A percentile compares a stretch with the other conserved stretches of the same genome.
Conservation (phyloP, 2,113 vertebrate species). For the Hemibagrus wyckioides region DNA sequence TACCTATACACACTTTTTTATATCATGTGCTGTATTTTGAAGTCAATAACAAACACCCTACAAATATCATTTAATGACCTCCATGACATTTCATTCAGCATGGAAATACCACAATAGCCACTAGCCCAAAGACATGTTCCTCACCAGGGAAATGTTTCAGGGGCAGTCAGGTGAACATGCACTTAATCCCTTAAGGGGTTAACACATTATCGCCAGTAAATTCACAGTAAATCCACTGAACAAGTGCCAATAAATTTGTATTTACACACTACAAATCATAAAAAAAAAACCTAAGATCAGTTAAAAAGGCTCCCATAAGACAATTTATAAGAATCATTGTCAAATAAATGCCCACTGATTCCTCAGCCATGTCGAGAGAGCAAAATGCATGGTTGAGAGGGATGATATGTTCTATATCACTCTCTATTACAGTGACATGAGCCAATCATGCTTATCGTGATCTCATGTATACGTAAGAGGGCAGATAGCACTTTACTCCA, state of each 20-base stretch:
- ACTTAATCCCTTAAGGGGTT: not conserved
- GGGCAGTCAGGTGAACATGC: not conserved
- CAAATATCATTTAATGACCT: conserved; percentile 11
- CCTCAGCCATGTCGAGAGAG: not conserved
- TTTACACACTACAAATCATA: not conserved
- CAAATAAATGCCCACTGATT: not conserved
- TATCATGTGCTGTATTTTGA: not conserved
- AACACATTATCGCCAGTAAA: not conserved
- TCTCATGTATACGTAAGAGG: not conserved
- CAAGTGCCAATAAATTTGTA: not conserved
- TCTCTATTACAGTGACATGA: not conserved
- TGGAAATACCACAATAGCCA: conserved; percentile 32
- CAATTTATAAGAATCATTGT: not conserved
- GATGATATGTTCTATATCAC: not conserved
- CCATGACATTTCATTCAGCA: conserved; percentile 13
- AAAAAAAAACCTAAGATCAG: not conserved
- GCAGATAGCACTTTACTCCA: not conserved
- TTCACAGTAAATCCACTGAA: not conserved
- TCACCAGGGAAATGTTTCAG: not conserved
- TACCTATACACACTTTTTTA: not conserved
- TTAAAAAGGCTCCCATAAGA: not conserved
- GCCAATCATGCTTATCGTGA: not conserved
- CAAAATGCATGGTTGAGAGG: not conserved
- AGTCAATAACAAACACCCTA: conserved; percentile 23
- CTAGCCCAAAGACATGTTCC: conserved; percentile 3